Evolutionary conservation across 2,888 invertebrate species (phyloP), one percentile per base, ranked within the genome.

Genomic region (Eilema depressum): DNA sequence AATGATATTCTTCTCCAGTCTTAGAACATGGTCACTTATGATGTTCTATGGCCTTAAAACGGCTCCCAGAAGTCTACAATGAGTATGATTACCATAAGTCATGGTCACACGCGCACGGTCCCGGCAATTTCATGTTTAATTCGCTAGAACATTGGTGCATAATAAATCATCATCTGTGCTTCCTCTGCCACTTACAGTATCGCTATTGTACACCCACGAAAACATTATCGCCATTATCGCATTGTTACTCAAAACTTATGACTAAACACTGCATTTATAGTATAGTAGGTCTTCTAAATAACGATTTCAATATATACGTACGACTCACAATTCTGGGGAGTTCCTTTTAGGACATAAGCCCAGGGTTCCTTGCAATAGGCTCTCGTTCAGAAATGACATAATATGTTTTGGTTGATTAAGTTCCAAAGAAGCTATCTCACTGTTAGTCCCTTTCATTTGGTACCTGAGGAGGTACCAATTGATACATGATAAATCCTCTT

Each of bases 91-190:
- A 23, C 23, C n/a, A n/a, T 61, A 61, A 12, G 30, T 23, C 14
- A 23, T 23, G 12, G 5, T 37, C 14, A 33, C 23, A 41, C 20
- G 1, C 53, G n/a, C 53, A 33, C 4, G 25, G 23, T 33, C 17
- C 23, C 17, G 10, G 25, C 33, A 63, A 64, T 25, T 28, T n/a
- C n/a, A n/a, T 28, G n/a, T 26, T 28, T 26, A 37, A n/a, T 37
- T 26, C 14, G 33, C 41, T 20, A 26, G 28, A 64, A 37, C 41
- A 28, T 25, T 17, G 33, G 23, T 25, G 25, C 25, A 10, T 64
- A 64, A 64, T 64, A 53, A 28, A 64, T 64, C 53, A 53, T 53
- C 64, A 53, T 64, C 47, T 63, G 26, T 41, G 20, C n/a, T 64
- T 64, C 64, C 64, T 64, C n/a, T 53, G 26, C 28, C 10, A 26